phyloP scores from a whole-genome alignment of 2,113 vertebrate genomes.

The Bubo scandiacus region DNA sequence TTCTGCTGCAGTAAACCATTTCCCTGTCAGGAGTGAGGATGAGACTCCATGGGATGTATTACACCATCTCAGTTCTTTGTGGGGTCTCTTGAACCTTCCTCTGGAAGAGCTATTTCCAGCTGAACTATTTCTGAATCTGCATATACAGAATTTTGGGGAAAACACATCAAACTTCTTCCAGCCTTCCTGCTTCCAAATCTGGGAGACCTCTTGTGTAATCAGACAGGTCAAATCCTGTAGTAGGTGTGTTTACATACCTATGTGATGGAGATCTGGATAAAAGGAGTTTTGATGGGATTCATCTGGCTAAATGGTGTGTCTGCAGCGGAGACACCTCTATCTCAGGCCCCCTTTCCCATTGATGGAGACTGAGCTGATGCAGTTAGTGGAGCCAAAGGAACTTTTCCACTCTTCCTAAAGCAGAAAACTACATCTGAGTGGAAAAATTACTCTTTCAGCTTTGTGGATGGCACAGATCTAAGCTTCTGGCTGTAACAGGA shows the following conservation, averaged over 20 bases:
- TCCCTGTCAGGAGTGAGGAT: background rate
- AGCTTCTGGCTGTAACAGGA: background rate
- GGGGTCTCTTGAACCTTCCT: background rate
- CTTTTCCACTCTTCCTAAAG: background rate
- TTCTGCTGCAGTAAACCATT: background rate
- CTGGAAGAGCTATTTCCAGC: background rate
- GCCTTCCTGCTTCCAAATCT: background rate
- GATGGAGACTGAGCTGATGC: background rate
- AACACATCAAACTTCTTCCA: background rate
- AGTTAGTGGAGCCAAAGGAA: background rate
- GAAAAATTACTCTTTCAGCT: background rate
- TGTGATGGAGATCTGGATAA: background rate
- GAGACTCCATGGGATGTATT: background rate
- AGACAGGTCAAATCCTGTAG: background rate
- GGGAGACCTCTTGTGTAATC: background rate
- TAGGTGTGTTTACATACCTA: background rate
- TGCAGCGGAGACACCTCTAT: background rate
- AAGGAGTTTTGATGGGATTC: background rate
- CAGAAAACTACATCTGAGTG: background rate
- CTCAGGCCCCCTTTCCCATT: background rate
- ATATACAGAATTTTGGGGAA: background rate
- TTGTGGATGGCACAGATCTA: background rate
- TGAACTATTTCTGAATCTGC: background rate
- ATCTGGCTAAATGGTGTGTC: rapidly evolving
- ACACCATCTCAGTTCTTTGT: background rate